Percentiles rank a stretch among this genome's conserved stretches.
Evolutionary conservation across 53 echinoderm and acorn worm species (phyloP).

Genomic region (Antedon mediterranea): DNA sequence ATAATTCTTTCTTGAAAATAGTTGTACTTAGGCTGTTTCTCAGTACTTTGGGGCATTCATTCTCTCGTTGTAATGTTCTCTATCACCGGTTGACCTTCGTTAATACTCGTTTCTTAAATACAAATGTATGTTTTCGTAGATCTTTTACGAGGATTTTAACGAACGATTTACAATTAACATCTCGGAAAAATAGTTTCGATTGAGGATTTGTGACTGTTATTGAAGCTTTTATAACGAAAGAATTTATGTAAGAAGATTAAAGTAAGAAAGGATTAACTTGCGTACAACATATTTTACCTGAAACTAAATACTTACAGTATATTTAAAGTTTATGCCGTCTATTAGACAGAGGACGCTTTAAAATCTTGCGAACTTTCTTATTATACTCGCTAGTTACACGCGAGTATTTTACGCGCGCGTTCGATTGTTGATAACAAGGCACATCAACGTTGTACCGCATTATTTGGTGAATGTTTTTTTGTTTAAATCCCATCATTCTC

Average conservation of each 20-base stretch:
- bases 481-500: no score
- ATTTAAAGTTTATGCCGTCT: no score
- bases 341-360: neutral
- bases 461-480: no score
- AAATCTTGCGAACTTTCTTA: no score
- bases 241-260: no score
- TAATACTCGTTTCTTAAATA: neutral
- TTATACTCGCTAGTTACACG: no score
- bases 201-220: neutral
- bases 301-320: neutral
- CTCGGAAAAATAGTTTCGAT: neutral
- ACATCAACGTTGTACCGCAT: no score
- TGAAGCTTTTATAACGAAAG: no score
- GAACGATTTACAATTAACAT: neutral
- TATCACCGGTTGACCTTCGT: neutral
- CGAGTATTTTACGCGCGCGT: no score
- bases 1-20: neutral
- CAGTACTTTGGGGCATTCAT: neutral
- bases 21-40: neutral
- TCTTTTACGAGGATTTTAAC: neutral
- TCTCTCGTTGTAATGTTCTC: neutral
- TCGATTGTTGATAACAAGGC: no score
- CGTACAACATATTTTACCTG: neutral
- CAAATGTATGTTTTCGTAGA: neutral
- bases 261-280: no score